These are phyloP conservation scores for Sakesphorus luctuosus DNA, from an alignment of 2,113 vertebrate genomes.

Conservation along the genomic window DNA sequence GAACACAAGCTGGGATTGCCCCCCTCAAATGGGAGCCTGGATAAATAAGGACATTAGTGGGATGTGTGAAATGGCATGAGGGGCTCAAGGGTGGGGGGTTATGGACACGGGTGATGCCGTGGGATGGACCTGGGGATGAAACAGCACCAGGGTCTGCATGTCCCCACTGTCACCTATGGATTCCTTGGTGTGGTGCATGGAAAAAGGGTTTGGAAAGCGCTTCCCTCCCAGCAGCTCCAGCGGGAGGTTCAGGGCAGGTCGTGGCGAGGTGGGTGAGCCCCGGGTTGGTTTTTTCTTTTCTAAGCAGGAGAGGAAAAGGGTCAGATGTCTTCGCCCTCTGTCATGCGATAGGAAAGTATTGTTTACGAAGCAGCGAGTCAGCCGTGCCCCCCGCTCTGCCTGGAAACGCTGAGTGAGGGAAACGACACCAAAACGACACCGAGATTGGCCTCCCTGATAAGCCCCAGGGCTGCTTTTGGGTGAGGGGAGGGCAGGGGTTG, in stretches of 20 bases:
- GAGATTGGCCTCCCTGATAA: slow-evolving; percentile 62
- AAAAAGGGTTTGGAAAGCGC: background rate
- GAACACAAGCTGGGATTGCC: accelerated
- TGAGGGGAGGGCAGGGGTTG: slow-evolving; percentile 26
- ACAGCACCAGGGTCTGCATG: background rate
- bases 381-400: slow-evolving; percentile 37
- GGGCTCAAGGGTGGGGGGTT: background rate
- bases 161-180: background rate
- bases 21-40: accelerated
- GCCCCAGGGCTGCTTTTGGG: background rate
- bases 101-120: background rate
- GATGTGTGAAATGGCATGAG: background rate
- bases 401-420: slow-evolving; percentile 70
- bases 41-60: background rate
- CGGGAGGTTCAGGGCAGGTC: background rate
- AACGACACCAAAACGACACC: slow-evolving; percentile 33
- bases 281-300: background rate
- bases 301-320: background rate
- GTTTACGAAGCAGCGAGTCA: background rate
- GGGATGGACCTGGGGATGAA: background rate
- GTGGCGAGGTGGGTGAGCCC: background rate
- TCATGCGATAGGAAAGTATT: background rate
- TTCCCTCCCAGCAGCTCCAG: background rate
- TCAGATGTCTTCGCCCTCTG: background rate
- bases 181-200: background rate